Evolutionary conservation across 2,113 vertebrate genomes (phyloP).

Genomic region (Gymnarchus niloticus): DNA sequence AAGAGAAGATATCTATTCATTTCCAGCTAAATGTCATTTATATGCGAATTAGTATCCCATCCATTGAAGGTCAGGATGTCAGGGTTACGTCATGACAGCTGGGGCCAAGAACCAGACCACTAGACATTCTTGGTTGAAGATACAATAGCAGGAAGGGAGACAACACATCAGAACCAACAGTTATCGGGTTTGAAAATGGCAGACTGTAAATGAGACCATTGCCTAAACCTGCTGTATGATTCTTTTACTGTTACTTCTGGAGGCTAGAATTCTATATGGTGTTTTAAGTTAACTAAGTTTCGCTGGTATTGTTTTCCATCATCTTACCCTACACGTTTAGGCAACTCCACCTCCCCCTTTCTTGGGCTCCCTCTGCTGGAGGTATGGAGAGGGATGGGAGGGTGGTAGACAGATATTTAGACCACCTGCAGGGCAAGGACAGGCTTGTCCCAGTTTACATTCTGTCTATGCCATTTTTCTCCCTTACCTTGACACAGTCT

Average conservation of each 20-base stretch:
- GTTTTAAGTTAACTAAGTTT: background rate
- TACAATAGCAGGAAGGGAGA: background rate
- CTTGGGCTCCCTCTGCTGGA: background rate
- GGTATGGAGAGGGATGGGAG: background rate
- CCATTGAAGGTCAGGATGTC: constrained; percentile 7
- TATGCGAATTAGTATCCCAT: background rate
- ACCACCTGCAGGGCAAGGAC: constrained; percentile 33
- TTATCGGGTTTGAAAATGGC: background rate
- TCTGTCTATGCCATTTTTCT: background rate
- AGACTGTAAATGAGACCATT: background rate
- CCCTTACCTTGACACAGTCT: background rate
- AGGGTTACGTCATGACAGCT: background rate
- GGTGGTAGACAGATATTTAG: background rate
- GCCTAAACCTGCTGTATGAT: background rate
- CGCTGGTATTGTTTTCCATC: background rate
- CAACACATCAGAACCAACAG: background rate
- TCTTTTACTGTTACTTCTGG: background rate
- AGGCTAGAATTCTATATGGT: background rate
- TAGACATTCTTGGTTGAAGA: background rate
- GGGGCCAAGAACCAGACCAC: background rate
- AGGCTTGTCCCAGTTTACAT: background rate
- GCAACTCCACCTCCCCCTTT: background rate
- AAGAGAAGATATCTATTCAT: constrained; percentile 5
- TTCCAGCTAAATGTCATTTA: constrained; percentile 11
- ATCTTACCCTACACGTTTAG: background rate